Evolutionary conservation across 2,888 invertebrate species (phyloP).

Genomic region (Petrolisthes manimaculis): DNA sequence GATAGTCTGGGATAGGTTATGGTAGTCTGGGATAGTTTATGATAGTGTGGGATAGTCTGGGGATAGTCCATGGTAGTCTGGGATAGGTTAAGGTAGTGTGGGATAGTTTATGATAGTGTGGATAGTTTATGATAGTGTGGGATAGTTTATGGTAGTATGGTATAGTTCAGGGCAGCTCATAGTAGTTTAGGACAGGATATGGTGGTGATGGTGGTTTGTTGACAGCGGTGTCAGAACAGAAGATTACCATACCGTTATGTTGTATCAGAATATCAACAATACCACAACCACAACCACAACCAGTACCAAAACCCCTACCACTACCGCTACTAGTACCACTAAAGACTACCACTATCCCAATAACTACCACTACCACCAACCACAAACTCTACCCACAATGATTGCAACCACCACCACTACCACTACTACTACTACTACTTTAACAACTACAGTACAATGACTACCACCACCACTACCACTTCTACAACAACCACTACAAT

Average conservation of each 20-base stretch:
- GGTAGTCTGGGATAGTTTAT: neutral
- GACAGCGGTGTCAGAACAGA: too few species aligned
- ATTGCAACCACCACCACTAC: neutral
- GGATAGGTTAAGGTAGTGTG: neutral
- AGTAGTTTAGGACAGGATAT: neutral
- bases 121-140: neutral
- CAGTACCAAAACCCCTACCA: neutral
- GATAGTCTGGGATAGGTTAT: neutral
- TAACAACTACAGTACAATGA: neutral
- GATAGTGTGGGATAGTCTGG: neutral
- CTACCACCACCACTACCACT: neutral
- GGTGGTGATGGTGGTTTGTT: too few species aligned
- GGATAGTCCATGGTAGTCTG: neutral
- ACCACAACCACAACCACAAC: neutral
- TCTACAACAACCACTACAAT: too few species aligned
- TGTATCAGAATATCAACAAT: neutral
- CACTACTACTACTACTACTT: neutral
- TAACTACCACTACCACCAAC: neutral
- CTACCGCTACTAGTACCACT: neutral
- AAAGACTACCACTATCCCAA: neutral
- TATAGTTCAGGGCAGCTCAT: neutral
- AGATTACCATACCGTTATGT: conserved; percentile 5
- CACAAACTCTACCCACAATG: neutral
- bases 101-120: neutral
- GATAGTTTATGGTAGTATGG: neutral